Conservation (phyloP, 2,888 invertebrate genomes). For the Protula sp. region DNA sequence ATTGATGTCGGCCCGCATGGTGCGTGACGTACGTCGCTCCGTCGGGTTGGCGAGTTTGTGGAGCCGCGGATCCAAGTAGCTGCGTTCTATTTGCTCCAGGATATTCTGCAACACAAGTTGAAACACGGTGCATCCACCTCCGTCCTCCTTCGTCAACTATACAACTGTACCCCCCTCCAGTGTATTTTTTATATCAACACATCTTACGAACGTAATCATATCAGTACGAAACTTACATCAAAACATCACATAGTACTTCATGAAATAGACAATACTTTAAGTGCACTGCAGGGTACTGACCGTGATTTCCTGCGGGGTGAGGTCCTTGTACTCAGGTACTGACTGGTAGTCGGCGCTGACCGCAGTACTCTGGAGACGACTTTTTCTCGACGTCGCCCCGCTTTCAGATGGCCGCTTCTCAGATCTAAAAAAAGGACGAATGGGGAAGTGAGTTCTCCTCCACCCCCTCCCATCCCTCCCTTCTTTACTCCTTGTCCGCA, state of each 20-base stretch:
- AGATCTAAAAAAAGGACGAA: no score
- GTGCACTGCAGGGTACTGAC: no score
- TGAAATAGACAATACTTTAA: no score
- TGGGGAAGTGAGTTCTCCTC: no score
- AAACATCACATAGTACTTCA: no score
- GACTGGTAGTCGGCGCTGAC: not conserved
- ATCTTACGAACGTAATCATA: no score
- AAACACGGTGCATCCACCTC: not conserved
- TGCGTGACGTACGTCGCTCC: constrained; percentile 6
- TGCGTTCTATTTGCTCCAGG: constrained; percentile 11
- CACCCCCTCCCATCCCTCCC: no score
- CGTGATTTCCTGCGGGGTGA: not conserved
- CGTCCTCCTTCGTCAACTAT: no score
- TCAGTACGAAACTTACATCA: no score
- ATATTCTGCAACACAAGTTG: constrained; percentile 9
- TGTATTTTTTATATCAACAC: no score
- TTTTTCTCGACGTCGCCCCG: not conserved
- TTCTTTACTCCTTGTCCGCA: no score
- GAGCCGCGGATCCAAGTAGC: constrained; percentile 14
- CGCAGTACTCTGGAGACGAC: not conserved
- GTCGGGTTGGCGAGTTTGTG: constrained; percentile 8
- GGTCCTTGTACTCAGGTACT: not conserved
- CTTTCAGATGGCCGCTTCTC: not conserved
- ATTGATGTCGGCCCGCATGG: constrained; percentile 10
- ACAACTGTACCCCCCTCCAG: no score